Base-by-base conservation (phyloP, 2,888 invertebrate species). In the Mamestra brassicae region DNA sequence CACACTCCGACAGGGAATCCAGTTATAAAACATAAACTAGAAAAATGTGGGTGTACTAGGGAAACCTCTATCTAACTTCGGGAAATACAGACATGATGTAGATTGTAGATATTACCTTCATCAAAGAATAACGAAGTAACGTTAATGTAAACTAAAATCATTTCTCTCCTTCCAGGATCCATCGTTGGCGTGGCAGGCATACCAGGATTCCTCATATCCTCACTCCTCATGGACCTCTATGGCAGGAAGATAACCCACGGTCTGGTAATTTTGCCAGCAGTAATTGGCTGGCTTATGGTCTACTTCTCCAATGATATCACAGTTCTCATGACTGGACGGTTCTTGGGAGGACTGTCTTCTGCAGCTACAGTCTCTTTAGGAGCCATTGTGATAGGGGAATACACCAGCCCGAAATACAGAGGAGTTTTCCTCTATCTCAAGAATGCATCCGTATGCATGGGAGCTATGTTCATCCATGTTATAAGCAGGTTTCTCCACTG, bases 381-480 rank as follows among this genome's bases (percentile, higher is more conserved):
- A 17, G 90, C 95, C 0, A 92, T 96, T 7, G 95, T 95, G 72
- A 93, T 96, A 47, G 94, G 94, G 52, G 97, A 97, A 88, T 95
- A 92, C 11, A 93, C 94, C 2, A 93, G 95, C 63, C 97, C 96
- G 0, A 94, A 93, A 76, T 93, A 97, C 60, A 93, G 97, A 62
- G 97, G 97, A 8, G 92, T 96, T 4, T 92, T 97, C 5, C 91
- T 97, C n/a, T 84, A 87, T 57, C 50, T 87, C 0, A 88, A 88
- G 55, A 88, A 84, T 62, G 80, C 83, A 0, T 69, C 84, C 7
- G 80, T 85, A 3, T 84, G 83, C 36, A 45, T 84, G 62, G 87
- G 88, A 34, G 82, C 82, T 0, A 54, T 76, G 74, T 55, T 88
- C 0, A 79, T 84, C 0, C 90, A 90, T 42, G 71, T 90, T 11